phyloP scores from a whole-genome alignment of 2,888 invertebrate genomes.

The Noctua janthe region DNA sequence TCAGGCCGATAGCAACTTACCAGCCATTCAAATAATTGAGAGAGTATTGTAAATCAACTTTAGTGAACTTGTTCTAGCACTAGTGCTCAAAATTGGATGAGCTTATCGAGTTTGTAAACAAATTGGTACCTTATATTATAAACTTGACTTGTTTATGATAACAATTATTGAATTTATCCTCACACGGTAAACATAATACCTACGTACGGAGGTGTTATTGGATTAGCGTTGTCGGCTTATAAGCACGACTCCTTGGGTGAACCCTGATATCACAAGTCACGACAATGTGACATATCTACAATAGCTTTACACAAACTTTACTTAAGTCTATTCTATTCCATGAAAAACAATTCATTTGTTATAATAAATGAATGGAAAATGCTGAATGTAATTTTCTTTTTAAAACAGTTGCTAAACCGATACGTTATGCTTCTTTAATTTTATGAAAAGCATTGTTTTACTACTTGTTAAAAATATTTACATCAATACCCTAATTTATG shows the following conservation, averaged over 20 bases:
- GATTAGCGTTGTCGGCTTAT: constrained; percentile 40
- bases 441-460: not conserved
- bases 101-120: constrained; percentile 45
- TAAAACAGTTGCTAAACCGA: not conserved
- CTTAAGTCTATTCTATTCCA: not conserved
- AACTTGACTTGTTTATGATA: constrained; percentile 47
- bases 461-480: constrained; percentile 2
- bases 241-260: constrained; percentile 25
- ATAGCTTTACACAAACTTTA: constrained; percentile 15
- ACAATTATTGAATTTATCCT: constrained; percentile 47
- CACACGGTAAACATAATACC: constrained; percentile 26
- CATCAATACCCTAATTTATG: constrained; percentile 17
- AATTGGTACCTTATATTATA: constrained; percentile 41
- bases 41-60: constrained; percentile 41
- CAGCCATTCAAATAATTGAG: constrained; percentile 15
- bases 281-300: constrained; percentile 31
- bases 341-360: not conserved
- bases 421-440: not conserved
- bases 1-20: constrained; percentile 11
- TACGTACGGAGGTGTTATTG: constrained; percentile 32
- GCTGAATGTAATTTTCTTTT: constrained; percentile 2
- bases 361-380: not conserved
- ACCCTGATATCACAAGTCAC: not conserved
- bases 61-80: constrained; percentile 19
- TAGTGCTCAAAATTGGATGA: constrained; percentile 39